Evolutionary conservation across 2,797 vertebrate genomes (phyloP).

Genomic region (Nothura maculosa): DNA sequence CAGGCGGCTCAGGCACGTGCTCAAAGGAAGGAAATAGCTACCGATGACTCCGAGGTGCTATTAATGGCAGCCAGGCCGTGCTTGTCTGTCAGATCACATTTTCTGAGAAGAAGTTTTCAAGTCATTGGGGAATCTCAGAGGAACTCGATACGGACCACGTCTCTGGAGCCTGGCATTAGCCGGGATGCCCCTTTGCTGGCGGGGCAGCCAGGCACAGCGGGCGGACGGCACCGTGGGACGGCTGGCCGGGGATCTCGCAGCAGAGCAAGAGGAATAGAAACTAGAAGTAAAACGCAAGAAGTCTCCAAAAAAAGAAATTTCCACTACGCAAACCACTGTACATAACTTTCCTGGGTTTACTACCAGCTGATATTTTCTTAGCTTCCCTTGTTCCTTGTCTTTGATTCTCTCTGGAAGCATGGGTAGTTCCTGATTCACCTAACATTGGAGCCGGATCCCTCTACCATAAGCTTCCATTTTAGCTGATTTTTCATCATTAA

Average conservation of each 20-base stretch:
- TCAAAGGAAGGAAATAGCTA: accelerated
- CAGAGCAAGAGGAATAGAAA: background rate
- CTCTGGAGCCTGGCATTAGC: background rate
- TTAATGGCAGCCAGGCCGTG: background rate
- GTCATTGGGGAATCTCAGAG: background rate
- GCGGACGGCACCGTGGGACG: background rate
- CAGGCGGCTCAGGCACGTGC: accelerated
- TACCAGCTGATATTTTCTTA: background rate
- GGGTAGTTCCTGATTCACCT: background rate
- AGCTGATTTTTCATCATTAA: background rate
- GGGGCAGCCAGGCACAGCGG: background rate
- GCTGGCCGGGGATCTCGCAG: background rate
- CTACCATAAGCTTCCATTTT: background rate
- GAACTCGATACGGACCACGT: background rate
- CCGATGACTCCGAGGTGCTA: accelerated
- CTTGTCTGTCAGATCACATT: background rate
- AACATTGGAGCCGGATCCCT: background rate
- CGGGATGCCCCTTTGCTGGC: background rate
- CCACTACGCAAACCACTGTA: background rate
- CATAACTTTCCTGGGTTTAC: background rate
- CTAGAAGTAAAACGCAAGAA: background rate
- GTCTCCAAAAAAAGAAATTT: background rate
- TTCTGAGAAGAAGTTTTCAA: background rate
- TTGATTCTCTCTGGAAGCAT: background rate
- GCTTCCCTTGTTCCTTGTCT: background rate